phyloP scores from a whole-genome alignment of 2,113 vertebrate species.

The Ailurus styani region DNA sequence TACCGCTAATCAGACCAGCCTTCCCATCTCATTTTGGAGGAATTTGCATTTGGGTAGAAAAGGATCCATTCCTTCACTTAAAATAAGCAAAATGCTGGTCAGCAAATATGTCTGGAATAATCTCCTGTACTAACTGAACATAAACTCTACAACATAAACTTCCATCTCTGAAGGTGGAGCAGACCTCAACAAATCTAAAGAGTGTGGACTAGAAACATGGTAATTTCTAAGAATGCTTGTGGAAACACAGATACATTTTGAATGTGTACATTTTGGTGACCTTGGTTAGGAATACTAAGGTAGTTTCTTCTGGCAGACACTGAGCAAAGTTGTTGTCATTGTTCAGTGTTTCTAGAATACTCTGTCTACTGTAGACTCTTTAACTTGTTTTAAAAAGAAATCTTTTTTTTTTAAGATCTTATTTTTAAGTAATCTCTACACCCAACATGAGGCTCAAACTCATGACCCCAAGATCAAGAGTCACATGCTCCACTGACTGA shows the following conservation, averaged over 20 bases:
- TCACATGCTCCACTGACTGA: not conserved
- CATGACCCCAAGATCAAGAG: not conserved
- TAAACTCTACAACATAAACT: not conserved
- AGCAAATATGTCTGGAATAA: not conserved
- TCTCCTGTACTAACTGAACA: not conserved
- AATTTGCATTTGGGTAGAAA: not conserved
- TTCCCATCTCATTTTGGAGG: not conserved
- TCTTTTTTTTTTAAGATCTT: not conserved
- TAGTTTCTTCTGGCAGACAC: not conserved
- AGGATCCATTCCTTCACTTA: not conserved
- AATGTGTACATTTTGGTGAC: not conserved
- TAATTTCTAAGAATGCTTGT: not conserved
- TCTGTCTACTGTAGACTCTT: not conserved
- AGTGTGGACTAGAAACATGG: not conserved
- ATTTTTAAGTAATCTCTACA: not conserved
- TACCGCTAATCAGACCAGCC: not conserved
- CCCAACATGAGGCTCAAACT: not conserved
- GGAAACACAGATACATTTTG: fast-evolving
- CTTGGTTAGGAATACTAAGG: not conserved
- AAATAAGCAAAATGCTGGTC: not conserved
- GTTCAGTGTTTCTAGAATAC: not conserved
- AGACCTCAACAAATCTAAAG: not conserved
- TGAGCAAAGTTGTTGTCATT: not conserved
- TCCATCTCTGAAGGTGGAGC: not conserved
- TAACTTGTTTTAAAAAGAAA: not conserved